Evolutionary conservation across 2,113 vertebrate species (phyloP).

Genomic region (Cyanoderma ruficeps): DNA sequence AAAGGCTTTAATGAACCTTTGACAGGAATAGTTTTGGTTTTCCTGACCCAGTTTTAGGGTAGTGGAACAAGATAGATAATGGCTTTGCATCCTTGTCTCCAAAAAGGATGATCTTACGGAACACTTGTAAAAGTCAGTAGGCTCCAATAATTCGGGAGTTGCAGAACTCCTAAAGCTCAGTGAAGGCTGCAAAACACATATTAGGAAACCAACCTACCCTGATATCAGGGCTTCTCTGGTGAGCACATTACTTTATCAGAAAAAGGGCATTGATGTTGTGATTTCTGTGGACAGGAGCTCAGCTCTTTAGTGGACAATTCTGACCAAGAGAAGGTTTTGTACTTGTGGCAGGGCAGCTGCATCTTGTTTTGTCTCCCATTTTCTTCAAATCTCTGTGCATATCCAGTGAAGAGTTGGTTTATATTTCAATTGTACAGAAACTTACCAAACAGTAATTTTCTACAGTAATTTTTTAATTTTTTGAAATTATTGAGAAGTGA

Average conservation of each 20-base stretch:
- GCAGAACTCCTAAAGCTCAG: neutral
- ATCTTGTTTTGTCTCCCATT: neutral
- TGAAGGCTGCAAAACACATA: neutral
- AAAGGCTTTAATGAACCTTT: neutral
- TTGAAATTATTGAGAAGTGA: neutral
- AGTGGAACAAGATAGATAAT: neutral
- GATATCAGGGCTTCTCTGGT: neutral
- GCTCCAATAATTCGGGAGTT: neutral
- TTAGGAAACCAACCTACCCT: neutral
- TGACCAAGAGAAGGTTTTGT: neutral
- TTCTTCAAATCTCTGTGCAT: neutral
- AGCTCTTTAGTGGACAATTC: neutral
- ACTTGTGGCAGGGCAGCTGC: neutral
- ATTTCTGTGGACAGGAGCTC: neutral
- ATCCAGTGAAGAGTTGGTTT: neutral
- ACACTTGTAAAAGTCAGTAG: neutral
- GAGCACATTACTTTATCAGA: neutral
- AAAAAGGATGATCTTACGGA: neutral
- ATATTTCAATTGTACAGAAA: neutral
- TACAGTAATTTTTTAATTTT: neutral
- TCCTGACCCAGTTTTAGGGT: neutral
- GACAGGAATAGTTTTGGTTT: neutral
- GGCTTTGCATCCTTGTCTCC: neutral
- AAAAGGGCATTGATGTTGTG: neutral
- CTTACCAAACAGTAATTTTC: neutral